Conservation (phyloP, 2,797 vertebrate genomes). For the Sebastes oblongus region DNA sequence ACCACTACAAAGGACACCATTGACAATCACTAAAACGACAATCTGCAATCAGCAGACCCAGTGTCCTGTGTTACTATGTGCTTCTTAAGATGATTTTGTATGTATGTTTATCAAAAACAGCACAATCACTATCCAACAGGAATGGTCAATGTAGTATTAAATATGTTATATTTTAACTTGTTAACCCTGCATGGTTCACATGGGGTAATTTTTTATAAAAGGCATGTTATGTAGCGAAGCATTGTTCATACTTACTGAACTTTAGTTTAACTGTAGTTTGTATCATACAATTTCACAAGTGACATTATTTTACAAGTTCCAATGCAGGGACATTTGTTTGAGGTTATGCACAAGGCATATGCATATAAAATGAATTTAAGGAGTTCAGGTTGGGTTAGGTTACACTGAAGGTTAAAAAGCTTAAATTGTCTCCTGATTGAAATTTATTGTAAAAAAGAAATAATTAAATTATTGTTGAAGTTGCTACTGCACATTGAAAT, state of each 20-base stretch:
- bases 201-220: neutral
- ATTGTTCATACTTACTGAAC: neutral
- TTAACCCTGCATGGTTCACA: neutral
- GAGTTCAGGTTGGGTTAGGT: neutral
- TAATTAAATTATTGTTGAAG: neutral
- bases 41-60: neutral
- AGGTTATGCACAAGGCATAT: neutral
- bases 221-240: neutral
- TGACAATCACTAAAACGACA: conserved; percentile 41
- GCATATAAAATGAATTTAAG: neutral
- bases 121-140: neutral
- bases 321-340: neutral
- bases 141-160: neutral
- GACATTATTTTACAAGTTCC: neutral
- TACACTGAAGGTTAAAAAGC: neutral
- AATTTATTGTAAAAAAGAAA: neutral
- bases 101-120: neutral
- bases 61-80: neutral
- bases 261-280: neutral
- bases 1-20: conserved; percentile 58
- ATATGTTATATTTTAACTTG: neutral
- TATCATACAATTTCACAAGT: neutral
- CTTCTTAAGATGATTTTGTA: neutral
- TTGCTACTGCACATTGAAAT: neutral
- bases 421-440: neutral